These are phyloP conservation scores for Tribolium madens DNA, from an alignment of 1,140 invertebrate genomes.

Conservation along the genomic window DNA sequence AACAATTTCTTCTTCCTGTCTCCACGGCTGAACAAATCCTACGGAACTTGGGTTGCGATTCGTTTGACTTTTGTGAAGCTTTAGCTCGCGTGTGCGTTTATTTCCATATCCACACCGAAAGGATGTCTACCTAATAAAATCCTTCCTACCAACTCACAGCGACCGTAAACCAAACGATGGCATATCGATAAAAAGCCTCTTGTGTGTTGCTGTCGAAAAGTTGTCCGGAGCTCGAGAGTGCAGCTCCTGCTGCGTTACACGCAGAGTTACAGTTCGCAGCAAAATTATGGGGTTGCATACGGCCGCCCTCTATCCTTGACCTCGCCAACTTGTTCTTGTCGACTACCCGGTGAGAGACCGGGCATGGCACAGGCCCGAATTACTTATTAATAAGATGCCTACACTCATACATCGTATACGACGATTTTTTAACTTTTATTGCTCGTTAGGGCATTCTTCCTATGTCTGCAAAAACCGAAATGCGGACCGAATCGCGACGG, in stretches of 20 bases:
- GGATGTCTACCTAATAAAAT: background rate
- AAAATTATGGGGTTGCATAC: constrained; percentile 30
- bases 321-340: constrained; percentile 16
- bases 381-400: constrained; percentile 8
- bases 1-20: constrained; percentile 54
- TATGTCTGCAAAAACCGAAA: constrained; percentile 12
- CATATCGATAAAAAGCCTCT: constrained; percentile 7
- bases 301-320: constrained; percentile 37
- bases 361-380: constrained; percentile 1
- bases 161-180: background rate
- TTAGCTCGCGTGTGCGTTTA: background rate
- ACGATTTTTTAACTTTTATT: background rate
- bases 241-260: constrained; percentile 32
- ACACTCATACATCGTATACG: no score
- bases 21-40: constrained; percentile 31
- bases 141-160: constrained; percentile 10
- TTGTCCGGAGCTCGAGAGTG: constrained; percentile 6
- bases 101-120: background rate
- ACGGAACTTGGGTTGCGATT: constrained; percentile 5
- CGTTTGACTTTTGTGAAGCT: background rate
- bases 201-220: constrained; percentile 18
- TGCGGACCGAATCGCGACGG: constrained; percentile 2
- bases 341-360: background rate
- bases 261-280: constrained; percentile 26
- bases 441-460: constrained; percentile 30